Base-by-base conservation (phyloP, 1,140 invertebrate genomes). In the Temnothorax nylanderi region DNA sequence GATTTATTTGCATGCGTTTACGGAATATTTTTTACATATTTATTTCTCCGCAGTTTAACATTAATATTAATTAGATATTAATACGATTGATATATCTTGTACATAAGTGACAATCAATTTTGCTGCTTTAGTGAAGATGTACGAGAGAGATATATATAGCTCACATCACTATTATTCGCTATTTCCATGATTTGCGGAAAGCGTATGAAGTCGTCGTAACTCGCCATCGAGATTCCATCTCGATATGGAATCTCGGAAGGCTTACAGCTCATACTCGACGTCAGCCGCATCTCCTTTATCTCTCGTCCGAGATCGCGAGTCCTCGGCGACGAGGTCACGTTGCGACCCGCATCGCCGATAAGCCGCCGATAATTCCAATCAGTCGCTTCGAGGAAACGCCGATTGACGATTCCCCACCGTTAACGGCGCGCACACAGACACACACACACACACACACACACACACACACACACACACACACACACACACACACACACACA, bases 301-400 rank as follows among this genome's bases (percentile, higher is more conserved):
- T 80, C 47, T 32, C 3, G 21, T 71, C 34, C n/a, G n/a, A 54
- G 62, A 80, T 69, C 47, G 77, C 34, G 47, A 37, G 44, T 80
- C 37, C n/a, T 58, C 8, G 62, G 47, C 10, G 64, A 67, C 34
- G 62, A 54, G 77, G 18, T 11, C 60, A 34, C 62, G 76, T 54
- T 51, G 62, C 34, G 26, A 41, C 2, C 32, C n/a, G 62, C 44
- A 80, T 80, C 34, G 47, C n/a, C 47, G 44, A 69, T 69, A 67
- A 80, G 62, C 62, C 62, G 34, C 21, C 47, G 64, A 81, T 81
- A 54, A 81, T 81, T 69, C 77, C 77, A 81, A 81, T 81, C 77
- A 81, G 64, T 71, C 64, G 77, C 26, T 34, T 41, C 16, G 32
- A 49, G 77, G 13, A 54, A 80, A 5, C 58, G 58, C 54, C 64